A percentile compares a stretch with the other conserved stretches of the same genome.
Evolutionary conservation across 35 echinoderm and acorn worm species (phyloP).

Genomic region (Amphiura filiformis): DNA sequence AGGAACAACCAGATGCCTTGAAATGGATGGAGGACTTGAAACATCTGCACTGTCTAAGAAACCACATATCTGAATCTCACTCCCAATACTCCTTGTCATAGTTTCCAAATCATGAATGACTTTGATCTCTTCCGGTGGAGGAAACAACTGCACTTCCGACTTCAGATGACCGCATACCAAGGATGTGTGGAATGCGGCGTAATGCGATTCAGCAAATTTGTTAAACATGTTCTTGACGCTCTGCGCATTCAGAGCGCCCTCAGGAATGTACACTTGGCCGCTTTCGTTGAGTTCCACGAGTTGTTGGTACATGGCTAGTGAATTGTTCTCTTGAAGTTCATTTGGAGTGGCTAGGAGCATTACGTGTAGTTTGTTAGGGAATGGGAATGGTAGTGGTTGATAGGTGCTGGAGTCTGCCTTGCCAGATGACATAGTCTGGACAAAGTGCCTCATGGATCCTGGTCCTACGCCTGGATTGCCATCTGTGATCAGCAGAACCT

Average conservation of each 20-base stretch:
- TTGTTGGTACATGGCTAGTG: slow-evolving; percentile 58
- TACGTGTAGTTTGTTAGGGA: slow-evolving; percentile 64
- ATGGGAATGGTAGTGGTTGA: slow-evolving; percentile 62
- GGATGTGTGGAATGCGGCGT: slow-evolving; percentile 45
- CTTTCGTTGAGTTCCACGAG: slow-evolving; percentile 62
- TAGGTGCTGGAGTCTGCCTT: slow-evolving; percentile 22
- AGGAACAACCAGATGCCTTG: slow-evolving; percentile 85
- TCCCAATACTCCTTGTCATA: slow-evolving; percentile 30
- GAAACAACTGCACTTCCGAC: slow-evolving; percentile 83
- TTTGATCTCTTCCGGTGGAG: slow-evolving; percentile 45
- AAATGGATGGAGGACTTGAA: slow-evolving; percentile 76
- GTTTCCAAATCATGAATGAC: slow-evolving; percentile 42
- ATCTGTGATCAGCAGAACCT: slow-evolving; percentile 88
- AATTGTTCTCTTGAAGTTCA: slow-evolving; percentile 60
- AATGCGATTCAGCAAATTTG: slow-evolving; percentile 47
- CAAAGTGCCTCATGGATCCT: slow-evolving; percentile 61
- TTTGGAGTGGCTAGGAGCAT: slow-evolving; percentile 46
- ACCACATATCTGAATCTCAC: slow-evolving; percentile 78
- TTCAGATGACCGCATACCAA: slow-evolving; percentile 75
- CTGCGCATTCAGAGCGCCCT: slow-evolving; percentile 44
- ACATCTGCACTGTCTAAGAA: slow-evolving; percentile 84
- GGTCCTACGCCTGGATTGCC: slow-evolving; percentile 75
- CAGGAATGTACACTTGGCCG: slow-evolving; percentile 51
- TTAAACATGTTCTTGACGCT: slow-evolving; percentile 56
- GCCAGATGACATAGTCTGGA: slow-evolving; percentile 41